phyloP scores from a whole-genome alignment of 2,888 invertebrate genomes.

The Heliothis peltigera region DNA sequence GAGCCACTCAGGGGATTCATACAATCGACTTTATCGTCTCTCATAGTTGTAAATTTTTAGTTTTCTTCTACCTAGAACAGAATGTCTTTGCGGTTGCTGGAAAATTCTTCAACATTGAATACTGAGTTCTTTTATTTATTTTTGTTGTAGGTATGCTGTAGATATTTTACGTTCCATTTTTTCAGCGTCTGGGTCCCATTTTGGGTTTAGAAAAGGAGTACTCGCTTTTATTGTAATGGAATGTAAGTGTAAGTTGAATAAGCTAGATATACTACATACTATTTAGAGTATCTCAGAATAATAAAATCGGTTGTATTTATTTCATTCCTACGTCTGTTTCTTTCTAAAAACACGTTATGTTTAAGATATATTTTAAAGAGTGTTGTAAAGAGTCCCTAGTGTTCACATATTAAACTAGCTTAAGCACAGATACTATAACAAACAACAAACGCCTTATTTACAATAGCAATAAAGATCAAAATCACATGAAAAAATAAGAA shows the following conservation, averaged over 20 bases:
- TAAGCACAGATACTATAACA: constrained; percentile 9
- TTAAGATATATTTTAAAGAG: too few relatives aligned
- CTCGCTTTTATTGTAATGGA: constrained; percentile 21
- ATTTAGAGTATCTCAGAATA: neutral
- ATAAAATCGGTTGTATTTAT: too few relatives aligned
- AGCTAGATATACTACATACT: neutral
- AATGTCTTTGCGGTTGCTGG: constrained; percentile 47
- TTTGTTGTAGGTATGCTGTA: constrained; percentile 13
- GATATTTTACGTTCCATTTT: constrained; percentile 15
- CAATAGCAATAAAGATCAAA: constrained; percentile 32
- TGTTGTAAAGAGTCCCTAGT: too few relatives aligned
- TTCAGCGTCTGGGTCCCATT: constrained; percentile 18
- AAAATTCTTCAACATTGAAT: constrained; percentile 53
- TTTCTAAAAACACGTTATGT: too few relatives aligned
- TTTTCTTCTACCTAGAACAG: constrained; percentile 63
- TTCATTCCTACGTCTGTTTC: too few relatives aligned
- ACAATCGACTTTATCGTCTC: constrained; percentile 72
- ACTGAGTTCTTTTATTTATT: constrained; percentile 42
- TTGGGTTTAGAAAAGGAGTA: neutral
- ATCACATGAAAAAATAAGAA: constrained; percentile 26
- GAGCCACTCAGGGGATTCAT: constrained; percentile 69
- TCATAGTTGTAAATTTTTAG: constrained; percentile 72
- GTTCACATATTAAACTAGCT: neutral
- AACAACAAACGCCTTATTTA: constrained; percentile 39
- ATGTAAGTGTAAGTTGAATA: neutral